These are phyloP conservation scores for Lepisosteus osseus DNA, from an alignment of 2,113 vertebrate species.

Conservation along the genomic window DNA sequence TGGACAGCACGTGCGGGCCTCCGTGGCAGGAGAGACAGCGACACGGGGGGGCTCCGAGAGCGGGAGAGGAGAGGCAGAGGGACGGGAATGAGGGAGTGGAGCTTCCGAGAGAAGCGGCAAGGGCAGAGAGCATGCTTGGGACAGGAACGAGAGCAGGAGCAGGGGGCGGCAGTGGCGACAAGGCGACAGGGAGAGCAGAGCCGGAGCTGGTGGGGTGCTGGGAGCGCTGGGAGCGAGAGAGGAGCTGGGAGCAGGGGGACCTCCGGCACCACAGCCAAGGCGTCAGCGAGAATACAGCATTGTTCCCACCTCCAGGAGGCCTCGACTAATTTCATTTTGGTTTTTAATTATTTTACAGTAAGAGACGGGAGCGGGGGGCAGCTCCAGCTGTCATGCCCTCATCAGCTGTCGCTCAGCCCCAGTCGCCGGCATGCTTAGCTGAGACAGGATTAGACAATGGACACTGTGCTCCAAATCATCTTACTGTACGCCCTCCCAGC, in stretches of 20 bases:
- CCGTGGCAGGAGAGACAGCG: conserved; percentile 2
- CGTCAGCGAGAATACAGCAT: neutral
- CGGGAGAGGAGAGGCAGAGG: neutral
- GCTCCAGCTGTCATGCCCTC: conserved; percentile 77
- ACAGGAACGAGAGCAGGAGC: no score
- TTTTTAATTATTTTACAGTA: conserved; percentile 68
- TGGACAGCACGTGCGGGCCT: no score
- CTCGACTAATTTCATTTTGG: conserved; percentile 73
- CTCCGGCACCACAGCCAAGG: neutral
- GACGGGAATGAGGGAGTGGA: neutral
- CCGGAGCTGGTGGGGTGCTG: neutral
- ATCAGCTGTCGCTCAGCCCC: conserved; percentile 74
- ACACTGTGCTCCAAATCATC: conserved; percentile 76
- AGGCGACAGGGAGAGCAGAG: neutral
- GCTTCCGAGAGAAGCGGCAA: neutral
- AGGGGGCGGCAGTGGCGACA: no score
- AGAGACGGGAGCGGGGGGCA: conserved; percentile 60
- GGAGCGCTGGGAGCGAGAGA: neutral
- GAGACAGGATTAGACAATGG: conserved; percentile 84
- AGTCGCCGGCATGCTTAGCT: conserved; percentile 79
- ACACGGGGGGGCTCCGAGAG: neutral
- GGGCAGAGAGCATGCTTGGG: neutral
- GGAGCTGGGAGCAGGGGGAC: neutral
- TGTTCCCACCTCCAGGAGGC: conserved; percentile 14
- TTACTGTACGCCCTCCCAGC: conserved; percentile 53